These are phyloP conservation scores for Neodontobutis hainanensis DNA, from an alignment of 2,113 vertebrate species.

Conservation along the genomic window DNA sequence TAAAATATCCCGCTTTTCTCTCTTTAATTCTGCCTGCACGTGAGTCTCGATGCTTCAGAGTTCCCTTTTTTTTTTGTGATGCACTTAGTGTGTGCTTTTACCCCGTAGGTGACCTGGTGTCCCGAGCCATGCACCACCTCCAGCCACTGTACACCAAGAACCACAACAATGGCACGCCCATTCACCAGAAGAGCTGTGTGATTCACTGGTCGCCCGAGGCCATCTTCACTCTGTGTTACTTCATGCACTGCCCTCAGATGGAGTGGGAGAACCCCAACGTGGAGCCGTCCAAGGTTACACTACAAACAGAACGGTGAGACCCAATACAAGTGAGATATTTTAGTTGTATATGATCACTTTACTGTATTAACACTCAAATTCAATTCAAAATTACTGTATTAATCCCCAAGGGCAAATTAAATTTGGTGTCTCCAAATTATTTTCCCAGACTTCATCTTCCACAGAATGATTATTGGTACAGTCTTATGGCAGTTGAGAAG, in stretches of 20 bases:
- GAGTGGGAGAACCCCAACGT: conserved; percentile 99
- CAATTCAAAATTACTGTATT: too few relatives aligned
- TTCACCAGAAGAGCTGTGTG: conserved; percentile 84
- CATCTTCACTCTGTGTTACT: conserved; percentile 97
- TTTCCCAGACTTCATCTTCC: too few relatives aligned
- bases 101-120: conserved; percentile 91
- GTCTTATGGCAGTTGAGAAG: too few relatives aligned
- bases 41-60: not conserved
- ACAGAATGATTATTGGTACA: too few relatives aligned
- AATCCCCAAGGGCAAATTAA: too few relatives aligned
- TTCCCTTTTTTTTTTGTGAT: not conserved
- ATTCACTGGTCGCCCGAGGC: conserved; percentile 96
- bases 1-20: conserved; percentile 30
- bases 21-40: not conserved
- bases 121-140: conserved; percentile 94
- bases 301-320: conserved; percentile 91
- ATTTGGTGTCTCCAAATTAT: too few relatives aligned
- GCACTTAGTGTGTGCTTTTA: conserved; percentile 7
- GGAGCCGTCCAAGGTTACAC: conserved; percentile 92
- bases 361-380: too few relatives aligned
- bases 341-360: too few relatives aligned
- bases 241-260: conserved; percentile 99
- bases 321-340: too few relatives aligned
- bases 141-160: conserved; percentile 92
- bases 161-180: conserved; percentile 87